Conservation (phyloP, 2,888 invertebrate species). For the Oeneis ivallda region DNA sequence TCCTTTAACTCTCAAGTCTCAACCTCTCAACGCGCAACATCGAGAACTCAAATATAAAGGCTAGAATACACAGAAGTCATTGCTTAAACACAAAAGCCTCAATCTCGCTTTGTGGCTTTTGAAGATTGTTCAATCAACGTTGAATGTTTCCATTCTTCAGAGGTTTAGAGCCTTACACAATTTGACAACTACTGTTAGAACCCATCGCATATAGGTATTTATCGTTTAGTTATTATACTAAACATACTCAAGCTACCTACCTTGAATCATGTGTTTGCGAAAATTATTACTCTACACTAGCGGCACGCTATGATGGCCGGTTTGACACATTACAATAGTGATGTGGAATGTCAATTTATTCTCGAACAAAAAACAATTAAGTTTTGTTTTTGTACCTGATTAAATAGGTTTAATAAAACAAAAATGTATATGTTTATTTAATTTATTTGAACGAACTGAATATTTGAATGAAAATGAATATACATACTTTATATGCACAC, state of each 20-base stretch:
- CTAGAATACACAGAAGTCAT: slow-evolving; percentile 2
- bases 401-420: no score
- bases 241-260: background rate
- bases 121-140: slow-evolving; percentile 11
- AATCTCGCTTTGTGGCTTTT: slow-evolving; percentile 13
- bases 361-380: no score
- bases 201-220: background rate
- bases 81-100: slow-evolving; percentile 9
- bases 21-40: no score
- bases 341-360: no score
- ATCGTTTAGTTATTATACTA: background rate
- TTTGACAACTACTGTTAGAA: slow-evolving; percentile 9
- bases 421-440: no score
- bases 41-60: background rate
- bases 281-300: background rate
- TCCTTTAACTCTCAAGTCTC: no score
- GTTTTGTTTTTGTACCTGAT: no score
- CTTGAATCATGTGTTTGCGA: slow-evolving; percentile 3
- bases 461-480: no score
- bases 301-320: no score
- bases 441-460: no score
- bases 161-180: background rate
- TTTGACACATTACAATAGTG: no score
- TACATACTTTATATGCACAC: no score
- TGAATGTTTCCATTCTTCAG: slow-evolving; percentile 3